phyloP scores from a whole-genome alignment of 2,888 invertebrate genomes.

The Hydriomena furcata region DNA sequence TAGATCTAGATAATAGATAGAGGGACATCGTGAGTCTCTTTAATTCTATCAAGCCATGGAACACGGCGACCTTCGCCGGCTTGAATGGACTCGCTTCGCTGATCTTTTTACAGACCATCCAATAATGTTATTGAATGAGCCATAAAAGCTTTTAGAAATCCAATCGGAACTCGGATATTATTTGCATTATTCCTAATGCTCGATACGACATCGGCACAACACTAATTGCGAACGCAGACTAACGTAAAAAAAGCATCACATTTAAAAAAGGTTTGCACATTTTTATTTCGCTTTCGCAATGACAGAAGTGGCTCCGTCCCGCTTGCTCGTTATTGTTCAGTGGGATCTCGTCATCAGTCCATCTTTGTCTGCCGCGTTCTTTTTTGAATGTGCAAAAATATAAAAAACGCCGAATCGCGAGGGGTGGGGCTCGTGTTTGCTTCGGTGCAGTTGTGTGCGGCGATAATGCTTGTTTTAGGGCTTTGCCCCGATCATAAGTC shows the following conservation, averaged over 20 bases:
- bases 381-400: conserved; percentile 83
- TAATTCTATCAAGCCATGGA: conserved; percentile 49
- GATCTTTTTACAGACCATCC: conserved; percentile 49
- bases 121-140: conserved; percentile 51
- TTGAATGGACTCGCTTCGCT: conserved; percentile 62
- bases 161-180: conserved; percentile 49
- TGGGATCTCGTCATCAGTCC: conserved; percentile 78
- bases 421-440: conserved; percentile 62
- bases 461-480: conserved; percentile 78
- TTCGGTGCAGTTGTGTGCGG: conserved; percentile 70
- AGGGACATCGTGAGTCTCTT: conserved; percentile 33
- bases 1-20: conserved; percentile 29
- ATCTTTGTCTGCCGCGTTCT: conserved; percentile 79
- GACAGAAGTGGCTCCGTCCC: conserved; percentile 74
- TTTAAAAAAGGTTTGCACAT: conserved; percentile 81
- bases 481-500: conserved; percentile 81
- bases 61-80: conserved; percentile 58
- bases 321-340: conserved; percentile 74
- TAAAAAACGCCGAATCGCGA: conserved; percentile 80
- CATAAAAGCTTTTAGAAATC: conserved; percentile 61
- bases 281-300: conserved; percentile 78
- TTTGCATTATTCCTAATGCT: conserved; percentile 75
- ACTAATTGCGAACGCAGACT: conserved; percentile 83
- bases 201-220: conserved; percentile 73
- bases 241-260: conserved; percentile 81